These are phyloP conservation scores for Tokudaia muenninki DNA, from an alignment of 2,797 vertebrate genomes.

Conservation along the genomic window DNA sequence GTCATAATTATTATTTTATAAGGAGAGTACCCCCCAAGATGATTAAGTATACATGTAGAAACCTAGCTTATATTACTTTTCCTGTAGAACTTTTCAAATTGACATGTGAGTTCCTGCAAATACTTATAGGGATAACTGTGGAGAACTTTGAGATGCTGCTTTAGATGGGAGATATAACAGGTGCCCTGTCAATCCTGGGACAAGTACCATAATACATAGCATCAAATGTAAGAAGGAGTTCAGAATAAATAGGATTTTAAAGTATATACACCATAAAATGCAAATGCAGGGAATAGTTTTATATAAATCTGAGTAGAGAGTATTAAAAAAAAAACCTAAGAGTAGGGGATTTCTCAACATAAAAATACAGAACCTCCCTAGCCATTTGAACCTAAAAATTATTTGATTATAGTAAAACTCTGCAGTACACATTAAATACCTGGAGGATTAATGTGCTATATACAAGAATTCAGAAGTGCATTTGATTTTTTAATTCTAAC, in stretches of 20 bases:
- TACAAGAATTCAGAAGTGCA: background rate
- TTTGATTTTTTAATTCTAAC: constrained; percentile 46
- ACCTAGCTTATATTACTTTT: background rate
- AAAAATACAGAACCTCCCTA: background rate
- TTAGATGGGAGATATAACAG: background rate
- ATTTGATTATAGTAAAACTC: constrained; percentile 27
- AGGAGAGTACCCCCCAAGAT: background rate
- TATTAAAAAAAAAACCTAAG: background rate
- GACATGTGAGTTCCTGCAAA: background rate
- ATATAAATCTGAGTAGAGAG: background rate
- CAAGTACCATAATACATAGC: background rate
- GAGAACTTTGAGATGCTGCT: background rate
- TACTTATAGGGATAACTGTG: background rate
- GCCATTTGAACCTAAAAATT: constrained; percentile 18
- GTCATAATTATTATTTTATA: constrained; percentile 47
- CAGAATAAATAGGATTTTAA: constrained; percentile 30
- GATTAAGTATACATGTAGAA: constrained; percentile 17
- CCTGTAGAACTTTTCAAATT: background rate
- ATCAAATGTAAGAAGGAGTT: background rate
- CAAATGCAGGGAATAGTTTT: background rate
- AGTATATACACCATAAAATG: background rate
- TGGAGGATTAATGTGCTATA: background rate
- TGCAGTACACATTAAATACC: constrained; percentile 23
- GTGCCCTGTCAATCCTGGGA: background rate
- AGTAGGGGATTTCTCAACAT: constrained; percentile 22